Percentiles rank a stretch among this genome's conserved stretches.
Conservation (phyloP, 2,113 vertebrate species). For the Cricetomys ansorgei region DNA sequence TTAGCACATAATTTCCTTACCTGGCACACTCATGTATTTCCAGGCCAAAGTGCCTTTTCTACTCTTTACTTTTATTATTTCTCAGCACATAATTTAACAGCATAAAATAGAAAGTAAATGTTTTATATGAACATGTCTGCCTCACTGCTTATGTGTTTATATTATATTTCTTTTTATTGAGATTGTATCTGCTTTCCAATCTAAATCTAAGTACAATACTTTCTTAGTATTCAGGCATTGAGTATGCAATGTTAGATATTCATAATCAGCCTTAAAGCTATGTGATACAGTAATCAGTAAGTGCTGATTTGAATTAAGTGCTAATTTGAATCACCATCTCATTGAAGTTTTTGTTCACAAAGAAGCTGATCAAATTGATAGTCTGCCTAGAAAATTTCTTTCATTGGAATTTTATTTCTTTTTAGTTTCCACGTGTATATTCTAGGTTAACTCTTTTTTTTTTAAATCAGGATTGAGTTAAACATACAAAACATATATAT, state of each 20-base stretch:
- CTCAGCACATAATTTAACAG: conserved; percentile 21
- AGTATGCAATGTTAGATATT: conserved; percentile 41
- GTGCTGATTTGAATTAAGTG: conserved; percentile 24
- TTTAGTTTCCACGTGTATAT: background rate
- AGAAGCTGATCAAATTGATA: background rate
- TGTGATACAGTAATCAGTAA: background rate
- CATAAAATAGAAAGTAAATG: background rate
- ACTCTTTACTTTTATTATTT: conserved; percentile 5
- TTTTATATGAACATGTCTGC: background rate
- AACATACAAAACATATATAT: background rate
- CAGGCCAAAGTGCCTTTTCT: conserved; percentile 21
- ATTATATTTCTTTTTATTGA: background rate
- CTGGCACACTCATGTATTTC: background rate
- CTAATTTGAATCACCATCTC: background rate
- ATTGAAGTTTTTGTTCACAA: background rate
- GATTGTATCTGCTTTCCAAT: background rate
- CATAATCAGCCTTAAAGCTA: conserved; percentile 11
- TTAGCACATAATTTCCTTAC: conserved; percentile 17
- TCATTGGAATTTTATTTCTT: background rate
- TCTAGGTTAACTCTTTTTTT: background rate
- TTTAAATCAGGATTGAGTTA: background rate
- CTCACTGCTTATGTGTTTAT: background rate
- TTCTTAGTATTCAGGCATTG: conserved; percentile 1
- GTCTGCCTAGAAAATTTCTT: background rate
- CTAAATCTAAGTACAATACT: background rate